phyloP scores from a whole-genome alignment of 2,113 vertebrate species.

The Laticauda laticaudata region DNA sequence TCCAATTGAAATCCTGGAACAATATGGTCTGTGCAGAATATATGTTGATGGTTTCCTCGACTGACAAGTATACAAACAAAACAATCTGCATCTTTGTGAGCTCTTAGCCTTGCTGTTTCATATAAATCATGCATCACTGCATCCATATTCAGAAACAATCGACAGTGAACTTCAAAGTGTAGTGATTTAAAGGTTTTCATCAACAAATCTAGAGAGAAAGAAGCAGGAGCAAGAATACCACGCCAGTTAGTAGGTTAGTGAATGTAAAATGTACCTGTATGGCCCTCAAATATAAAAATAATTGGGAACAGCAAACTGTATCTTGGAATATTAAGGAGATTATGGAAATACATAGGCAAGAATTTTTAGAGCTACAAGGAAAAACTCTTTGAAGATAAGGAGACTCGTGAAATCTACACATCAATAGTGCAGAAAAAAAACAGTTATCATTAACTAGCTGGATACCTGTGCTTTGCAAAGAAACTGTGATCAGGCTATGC shows the following conservation, averaged over 20 bases:
- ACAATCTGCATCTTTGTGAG: slow-evolving; percentile 68
- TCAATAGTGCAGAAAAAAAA: not conserved
- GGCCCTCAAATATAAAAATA: no score
- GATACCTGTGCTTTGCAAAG: no score
- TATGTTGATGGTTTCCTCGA: slow-evolving; percentile 66
- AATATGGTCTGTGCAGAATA: slow-evolving; percentile 76
- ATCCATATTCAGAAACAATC: slow-evolving; percentile 53
- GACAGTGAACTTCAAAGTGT: slow-evolving; percentile 69
- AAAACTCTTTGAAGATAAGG: not conserved
- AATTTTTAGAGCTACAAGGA: no score
- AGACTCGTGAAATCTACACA: not conserved
- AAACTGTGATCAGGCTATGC: no score
- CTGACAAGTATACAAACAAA: slow-evolving; percentile 87
- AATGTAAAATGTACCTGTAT: no score
- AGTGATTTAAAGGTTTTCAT: slow-evolving; percentile 74
- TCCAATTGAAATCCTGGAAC: slow-evolving; percentile 68
- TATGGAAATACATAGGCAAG: not conserved
- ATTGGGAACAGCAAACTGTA: no score
- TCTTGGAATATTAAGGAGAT: not conserved
- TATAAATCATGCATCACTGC: slow-evolving; percentile 54
- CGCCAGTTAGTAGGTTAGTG: not conserved
- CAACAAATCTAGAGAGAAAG: slow-evolving; percentile 71
- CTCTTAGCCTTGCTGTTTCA: slow-evolving; percentile 46
- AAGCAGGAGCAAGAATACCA: slow-evolving; percentile 6
- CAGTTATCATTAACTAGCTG: not conserved